Evolutionary conservation across 2,113 vertebrate species (phyloP).

Genomic region (Pandion haliaetus): DNA sequence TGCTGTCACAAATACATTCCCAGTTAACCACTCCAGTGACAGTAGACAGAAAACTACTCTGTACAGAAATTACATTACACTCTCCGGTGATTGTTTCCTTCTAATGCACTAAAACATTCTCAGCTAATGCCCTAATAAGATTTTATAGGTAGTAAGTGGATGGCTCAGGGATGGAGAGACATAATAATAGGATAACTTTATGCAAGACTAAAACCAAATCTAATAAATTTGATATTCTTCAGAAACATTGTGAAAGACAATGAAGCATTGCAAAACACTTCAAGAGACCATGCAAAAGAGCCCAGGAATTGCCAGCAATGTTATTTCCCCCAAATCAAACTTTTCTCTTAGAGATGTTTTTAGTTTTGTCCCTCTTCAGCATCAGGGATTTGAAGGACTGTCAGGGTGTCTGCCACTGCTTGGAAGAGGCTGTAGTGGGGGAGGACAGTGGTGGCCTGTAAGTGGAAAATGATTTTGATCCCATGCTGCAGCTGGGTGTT

Average conservation of each 20-base stretch:
- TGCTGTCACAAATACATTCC: neutral
- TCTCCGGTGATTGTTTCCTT: conserved; percentile 4
- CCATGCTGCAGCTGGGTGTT: neutral
- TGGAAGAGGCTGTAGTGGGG: neutral
- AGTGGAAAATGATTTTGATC: neutral
- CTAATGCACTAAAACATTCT: conserved; percentile 13
- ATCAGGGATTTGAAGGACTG: neutral
- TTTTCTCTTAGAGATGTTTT: neutral
- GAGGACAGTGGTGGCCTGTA: neutral
- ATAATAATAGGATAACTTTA: neutral
- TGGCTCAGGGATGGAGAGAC: neutral
- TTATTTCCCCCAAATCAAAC: neutral
- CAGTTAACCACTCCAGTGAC: neutral
- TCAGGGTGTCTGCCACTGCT: neutral
- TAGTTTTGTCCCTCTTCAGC: neutral
- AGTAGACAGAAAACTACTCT: neutral
- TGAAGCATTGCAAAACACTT: neutral
- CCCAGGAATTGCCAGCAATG: neutral
- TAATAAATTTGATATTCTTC: neutral
- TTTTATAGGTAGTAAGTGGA: neutral
- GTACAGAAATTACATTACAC: neutral
- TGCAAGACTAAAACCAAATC: neutral
- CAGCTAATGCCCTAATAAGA: conserved; percentile 21
- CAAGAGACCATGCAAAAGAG: neutral
- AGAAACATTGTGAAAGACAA: neutral